Evolutionary conservation across 2,797 vertebrate genomes (phyloP).

Genomic region (Tachyglossus aculeatus): DNA sequence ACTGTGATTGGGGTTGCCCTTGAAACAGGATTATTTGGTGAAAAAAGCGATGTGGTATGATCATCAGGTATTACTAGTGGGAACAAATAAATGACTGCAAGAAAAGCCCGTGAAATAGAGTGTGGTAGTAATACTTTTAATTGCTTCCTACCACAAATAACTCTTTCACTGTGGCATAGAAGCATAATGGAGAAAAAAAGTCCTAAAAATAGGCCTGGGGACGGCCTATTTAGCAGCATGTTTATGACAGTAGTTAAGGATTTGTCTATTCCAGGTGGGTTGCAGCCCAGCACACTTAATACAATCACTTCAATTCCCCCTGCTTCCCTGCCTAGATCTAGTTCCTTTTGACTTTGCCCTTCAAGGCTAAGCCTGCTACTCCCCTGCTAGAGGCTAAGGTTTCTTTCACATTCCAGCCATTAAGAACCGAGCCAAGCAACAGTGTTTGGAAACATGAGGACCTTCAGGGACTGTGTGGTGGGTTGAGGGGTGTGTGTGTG

Average conservation of each 20-base stretch:
- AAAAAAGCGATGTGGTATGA: conserved; percentile 39
- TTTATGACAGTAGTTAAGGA: not conserved
- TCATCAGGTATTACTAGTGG: conserved; percentile 25
- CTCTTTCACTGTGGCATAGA: not conserved
- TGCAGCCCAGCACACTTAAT: not conserved
- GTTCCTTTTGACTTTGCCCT: not conserved
- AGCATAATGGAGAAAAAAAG: not conserved
- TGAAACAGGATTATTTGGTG: conserved; percentile 12
- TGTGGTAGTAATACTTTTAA: conserved; percentile 19
- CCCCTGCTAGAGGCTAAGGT: too few relatives aligned
- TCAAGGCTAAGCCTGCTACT: too few relatives aligned
- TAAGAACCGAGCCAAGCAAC: too few relatives aligned
- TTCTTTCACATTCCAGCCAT: too few relatives aligned
- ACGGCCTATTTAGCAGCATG: conserved; percentile 3
- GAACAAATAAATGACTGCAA: conserved; percentile 40
- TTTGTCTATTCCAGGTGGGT: not conserved
- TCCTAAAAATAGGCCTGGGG: not conserved
- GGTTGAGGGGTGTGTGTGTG: too few relatives aligned
- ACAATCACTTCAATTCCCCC: not conserved
- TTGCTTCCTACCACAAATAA: conserved; percentile 27
- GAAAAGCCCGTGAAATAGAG: conserved; percentile 39
- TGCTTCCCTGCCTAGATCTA: not conserved
- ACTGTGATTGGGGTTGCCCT: conserved; percentile 32
- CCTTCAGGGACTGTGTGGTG: too few relatives aligned
- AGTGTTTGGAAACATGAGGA: too few relatives aligned